Base-by-base conservation (phyloP, 2,888 invertebrate species). In the Caenorhabditis sp. region DNA sequence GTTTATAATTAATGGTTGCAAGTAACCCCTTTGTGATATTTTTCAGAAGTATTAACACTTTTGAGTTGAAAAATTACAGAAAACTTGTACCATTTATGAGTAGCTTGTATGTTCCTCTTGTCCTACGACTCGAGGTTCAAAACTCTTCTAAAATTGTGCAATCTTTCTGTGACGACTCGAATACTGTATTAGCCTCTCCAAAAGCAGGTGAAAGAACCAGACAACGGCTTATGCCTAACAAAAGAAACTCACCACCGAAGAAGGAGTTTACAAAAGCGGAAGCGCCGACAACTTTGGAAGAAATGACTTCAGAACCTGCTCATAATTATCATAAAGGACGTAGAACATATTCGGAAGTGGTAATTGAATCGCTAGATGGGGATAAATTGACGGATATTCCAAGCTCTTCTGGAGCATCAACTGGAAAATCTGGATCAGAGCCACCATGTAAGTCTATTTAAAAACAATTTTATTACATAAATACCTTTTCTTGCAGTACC, bases 341-440 rank as follows among this genome's bases (percentile, higher is more conserved):
- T 8, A 70, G 85, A 25, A 83, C 80, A n/a, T 85, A 84, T 63
- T 83, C 85, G 1, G 83, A 85, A 70, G 85, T 85, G 1, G 84
- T 84, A 4, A 74, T 85, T 20, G 84, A 84, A 63, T 78, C 78
- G 8, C 64, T 78, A 7, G 76, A 83, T n/a, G 70, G 71, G 0
- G 77, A 78, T 7, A 70, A 67, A 56, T 21, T 72, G 26, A 27
- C 61, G 23, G 71, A 67, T 43, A 59, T 31, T 54, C 17, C 12
- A 31, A 17, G 21, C 14, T 49, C 20, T 38, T 59, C 59, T 20
- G 31, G 20, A 27, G 31, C 54, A 7, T 53, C 36, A 50, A 66
- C 70, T 1, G 27, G 27, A 1, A 70, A 58, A 61, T 23, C 57
- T 25, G 54, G 20, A 3, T 70, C 70, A 2, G 70, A 70, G 43